These are phyloP conservation scores for Neosilurus hyrtlii DNA, from an alignment of 2,797 vertebrate genomes.

Conservation along the genomic window DNA sequence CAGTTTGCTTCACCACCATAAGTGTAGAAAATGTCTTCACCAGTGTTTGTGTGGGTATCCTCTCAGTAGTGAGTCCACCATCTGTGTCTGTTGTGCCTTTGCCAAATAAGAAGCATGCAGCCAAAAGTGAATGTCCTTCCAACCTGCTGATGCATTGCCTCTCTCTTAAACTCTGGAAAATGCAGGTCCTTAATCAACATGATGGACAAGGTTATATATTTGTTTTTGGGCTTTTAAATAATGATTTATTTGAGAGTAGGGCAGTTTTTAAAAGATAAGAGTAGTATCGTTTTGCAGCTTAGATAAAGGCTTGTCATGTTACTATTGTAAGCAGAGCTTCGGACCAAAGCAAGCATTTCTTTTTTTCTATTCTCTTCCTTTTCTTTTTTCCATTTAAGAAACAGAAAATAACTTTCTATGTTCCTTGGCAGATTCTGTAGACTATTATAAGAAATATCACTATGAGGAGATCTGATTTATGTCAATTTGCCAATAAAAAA, in stretches of 20 bases:
- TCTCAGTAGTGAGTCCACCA: slow-evolving; percentile 61
- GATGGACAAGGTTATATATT: slow-evolving; percentile 43
- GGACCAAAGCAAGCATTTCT: neutral
- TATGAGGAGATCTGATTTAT: neutral
- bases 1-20: slow-evolving; percentile 21
- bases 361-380: neutral
- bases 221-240: slow-evolving; percentile 53
- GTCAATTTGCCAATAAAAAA: slow-evolving; percentile 12
- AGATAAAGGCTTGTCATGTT: neutral
- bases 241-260: neutral
- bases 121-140: slow-evolving; percentile 62
- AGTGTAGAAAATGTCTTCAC: slow-evolving; percentile 33
- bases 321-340: neutral
- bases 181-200: slow-evolving; percentile 34
- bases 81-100: slow-evolving; percentile 64
- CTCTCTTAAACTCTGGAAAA: slow-evolving; percentile 45
- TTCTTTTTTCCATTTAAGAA: neutral
- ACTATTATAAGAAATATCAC: slow-evolving; percentile 3
- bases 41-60: slow-evolving; percentile 49
- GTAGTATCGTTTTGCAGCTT: neutral
- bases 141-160: slow-evolving; percentile 58
- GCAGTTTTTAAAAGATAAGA: neutral
- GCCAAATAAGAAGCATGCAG: slow-evolving; percentile 61
- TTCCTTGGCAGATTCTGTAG: slow-evolving; percentile 16
- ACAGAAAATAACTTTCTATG: neutral